Base-by-base conservation (phyloP, 2,797 vertebrate genomes). In the Melanotaenia nigrans region DNA sequence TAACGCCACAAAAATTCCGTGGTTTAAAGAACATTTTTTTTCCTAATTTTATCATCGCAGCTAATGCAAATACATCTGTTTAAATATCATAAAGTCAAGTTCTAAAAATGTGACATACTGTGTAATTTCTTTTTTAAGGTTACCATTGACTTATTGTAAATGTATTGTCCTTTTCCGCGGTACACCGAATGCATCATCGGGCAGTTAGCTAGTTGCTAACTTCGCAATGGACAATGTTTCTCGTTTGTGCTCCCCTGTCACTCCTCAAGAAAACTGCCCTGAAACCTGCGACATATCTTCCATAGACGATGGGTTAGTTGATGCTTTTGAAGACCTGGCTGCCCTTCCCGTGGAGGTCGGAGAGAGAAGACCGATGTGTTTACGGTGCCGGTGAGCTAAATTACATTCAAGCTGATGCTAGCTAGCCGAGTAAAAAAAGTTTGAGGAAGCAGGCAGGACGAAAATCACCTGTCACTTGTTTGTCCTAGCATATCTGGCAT, bases 341-440 rank as follows among this genome's bases (percentile, higher is more conserved):
- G 89, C 93, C 9, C 90, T 98, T 11, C 96, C 97, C 1, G 96
- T 97, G 18, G 96, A 99, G 83, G 80, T 68, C 5, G 92, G 86
- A 10, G 92, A 94, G 74, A 93, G 96, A 81, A 95, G 97, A 85
- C 95, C 95, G 33, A 95, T 96, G 64, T 99, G 97, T 87, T 82
- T 89, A 53, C 94, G 95, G 62, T 99, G 97, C 94, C 94, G 96
- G 97, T 98, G 91, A 96, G 90, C 77, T 82, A 57, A 85, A 60
- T 79, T 58, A 72, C 69, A 68, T 28, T 30, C 60, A 76, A 71
- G 89, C 86, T 89, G 81, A 78, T 73, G 88, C 82, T 90, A 91
- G 62, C 16, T 82, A 86, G 78, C 51, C n/a, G 25, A 63, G 13
- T 35, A 28, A 32, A 20, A 36, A 42, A 47, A 36, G 25, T 51